Conservation (phyloP, 2,888 invertebrate species). For the Geotrupes spiniger region DNA sequence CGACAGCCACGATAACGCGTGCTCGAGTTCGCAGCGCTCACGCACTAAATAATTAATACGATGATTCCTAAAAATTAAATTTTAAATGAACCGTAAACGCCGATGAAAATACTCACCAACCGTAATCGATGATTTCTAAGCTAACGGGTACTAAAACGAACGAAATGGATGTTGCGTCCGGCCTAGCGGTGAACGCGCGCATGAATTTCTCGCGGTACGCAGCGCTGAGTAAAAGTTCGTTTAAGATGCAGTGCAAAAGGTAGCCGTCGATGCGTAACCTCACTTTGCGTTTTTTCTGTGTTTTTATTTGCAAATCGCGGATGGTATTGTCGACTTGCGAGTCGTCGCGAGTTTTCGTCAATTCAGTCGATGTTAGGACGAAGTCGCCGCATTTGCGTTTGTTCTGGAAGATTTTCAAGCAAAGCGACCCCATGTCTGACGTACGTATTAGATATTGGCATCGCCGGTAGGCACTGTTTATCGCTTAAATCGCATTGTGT, state of each 20-base stretch:
- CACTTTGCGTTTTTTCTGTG: conserved; percentile 5
- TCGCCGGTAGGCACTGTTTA: too few species aligned
- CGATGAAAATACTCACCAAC: conserved; percentile 56
- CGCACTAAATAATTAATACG: conserved; percentile 52
- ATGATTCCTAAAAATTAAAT: conserved; percentile 51
- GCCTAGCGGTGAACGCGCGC: not conserved
- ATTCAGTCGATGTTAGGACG: not conserved
- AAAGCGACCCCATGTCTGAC: conserved; percentile 16
- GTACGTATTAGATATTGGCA: too few species aligned
- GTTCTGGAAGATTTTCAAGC: conserved; percentile 19
- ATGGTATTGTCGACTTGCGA: not conserved
- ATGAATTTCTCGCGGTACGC: conserved; percentile 22
- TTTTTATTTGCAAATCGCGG: not conserved
- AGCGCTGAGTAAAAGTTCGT: conserved; percentile 30
- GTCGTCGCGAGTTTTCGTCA: not conserved
- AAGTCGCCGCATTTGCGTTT: conserved; percentile 17
- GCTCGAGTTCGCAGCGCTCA: conserved; percentile 74
- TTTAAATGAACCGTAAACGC: not conserved
- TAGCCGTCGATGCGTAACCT: conserved; percentile 33
- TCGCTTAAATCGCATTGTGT: too few species aligned
- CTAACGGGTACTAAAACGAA: conserved; percentile 58
- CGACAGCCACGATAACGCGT: conserved; percentile 90
- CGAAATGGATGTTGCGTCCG: conserved; percentile 14
- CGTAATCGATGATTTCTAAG: conserved; percentile 65
- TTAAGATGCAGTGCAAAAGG: conserved; percentile 41